Percentiles rank a stretch among this genome's conserved stretches.
These are phyloP conservation scores for Drosophila littoralis DNA, from an alignment of 1,140 invertebrate genomes.

Conservation along the genomic window DNA sequence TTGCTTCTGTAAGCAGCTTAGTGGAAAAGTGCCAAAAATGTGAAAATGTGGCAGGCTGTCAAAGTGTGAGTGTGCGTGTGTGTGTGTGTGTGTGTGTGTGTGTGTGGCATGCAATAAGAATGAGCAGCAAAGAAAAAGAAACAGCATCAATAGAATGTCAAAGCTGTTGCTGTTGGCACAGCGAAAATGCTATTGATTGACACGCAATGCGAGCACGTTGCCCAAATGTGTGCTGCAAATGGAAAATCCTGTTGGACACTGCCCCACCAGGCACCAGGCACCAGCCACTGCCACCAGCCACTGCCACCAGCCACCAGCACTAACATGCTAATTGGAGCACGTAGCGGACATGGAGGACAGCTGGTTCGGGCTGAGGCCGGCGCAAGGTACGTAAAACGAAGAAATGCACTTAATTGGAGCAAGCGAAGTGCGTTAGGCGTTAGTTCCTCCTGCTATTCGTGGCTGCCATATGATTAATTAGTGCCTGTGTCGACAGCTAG, in stretches of 20 bases:
- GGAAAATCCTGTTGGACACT: constrained; percentile 45
- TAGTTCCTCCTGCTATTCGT: constrained; percentile 22
- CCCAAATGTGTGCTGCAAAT: constrained; percentile 46
- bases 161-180: constrained; percentile 10
- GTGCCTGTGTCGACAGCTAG: constrained; percentile 30
- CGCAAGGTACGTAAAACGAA: constrained; percentile 43
- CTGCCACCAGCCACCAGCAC: constrained; percentile 11
- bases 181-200: constrained; percentile 63
- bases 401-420: constrained; percentile 78
- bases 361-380: neutral
- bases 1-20: constrained; percentile 66
- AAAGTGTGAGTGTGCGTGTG: neutral
- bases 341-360: constrained; percentile 36
- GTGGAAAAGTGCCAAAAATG: constrained; percentile 43
- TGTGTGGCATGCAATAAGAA: constrained; percentile 64
- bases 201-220: constrained; percentile 66
- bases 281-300: constrained; percentile 3
- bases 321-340: constrained; percentile 77
- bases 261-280: neutral
- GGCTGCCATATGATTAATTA: constrained; percentile 69
- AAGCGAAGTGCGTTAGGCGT: constrained; percentile 42
- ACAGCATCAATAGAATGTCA: constrained; percentile 37
- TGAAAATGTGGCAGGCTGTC: constrained; percentile 10
- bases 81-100: too few species aligned
- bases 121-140: constrained; percentile 53